A percentile compares a stretch with the other conserved stretches of the same genome.
Conservation (phyloP, 2,113 vertebrate genomes). For the Indicator maculatus region DNA sequence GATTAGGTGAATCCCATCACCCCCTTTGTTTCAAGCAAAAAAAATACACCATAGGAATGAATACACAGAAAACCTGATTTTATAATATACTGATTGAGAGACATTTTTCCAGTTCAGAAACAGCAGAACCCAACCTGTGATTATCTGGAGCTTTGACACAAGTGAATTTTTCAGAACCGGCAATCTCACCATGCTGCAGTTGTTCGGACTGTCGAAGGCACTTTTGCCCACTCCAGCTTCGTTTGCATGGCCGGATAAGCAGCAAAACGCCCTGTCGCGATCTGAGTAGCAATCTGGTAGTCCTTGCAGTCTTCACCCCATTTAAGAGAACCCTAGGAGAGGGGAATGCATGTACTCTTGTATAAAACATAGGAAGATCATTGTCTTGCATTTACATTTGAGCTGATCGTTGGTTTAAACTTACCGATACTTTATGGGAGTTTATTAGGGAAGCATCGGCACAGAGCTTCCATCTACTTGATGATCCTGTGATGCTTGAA, state of each 20-base stretch:
- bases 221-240: constrained; percentile 71
- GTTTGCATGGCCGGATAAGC: constrained; percentile 75
- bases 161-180: neutral
- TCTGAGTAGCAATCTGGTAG: constrained; percentile 65
- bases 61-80: neutral
- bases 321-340: constrained; percentile 55
- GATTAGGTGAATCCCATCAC: neutral
- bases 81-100: neutral
- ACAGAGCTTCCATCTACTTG: constrained; percentile 80
- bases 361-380: neutral
- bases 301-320: constrained; percentile 81
- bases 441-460: constrained; percentile 78
- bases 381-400: neutral
- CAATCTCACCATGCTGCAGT: constrained; percentile 71
- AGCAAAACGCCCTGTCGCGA: constrained; percentile 75
- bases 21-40: neutral
- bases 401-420: neutral
- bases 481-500: constrained; percentile 67
- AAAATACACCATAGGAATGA: neutral
- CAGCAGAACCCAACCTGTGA: neutral
- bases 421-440: constrained; percentile 77
- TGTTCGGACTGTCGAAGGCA: constrained; percentile 61
- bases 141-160: neutral
- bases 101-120: neutral
- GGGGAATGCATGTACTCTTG: neutral